Evolutionary conservation across 2,113 vertebrate species (phyloP).

Genomic region (Spilogale gracilis): DNA sequence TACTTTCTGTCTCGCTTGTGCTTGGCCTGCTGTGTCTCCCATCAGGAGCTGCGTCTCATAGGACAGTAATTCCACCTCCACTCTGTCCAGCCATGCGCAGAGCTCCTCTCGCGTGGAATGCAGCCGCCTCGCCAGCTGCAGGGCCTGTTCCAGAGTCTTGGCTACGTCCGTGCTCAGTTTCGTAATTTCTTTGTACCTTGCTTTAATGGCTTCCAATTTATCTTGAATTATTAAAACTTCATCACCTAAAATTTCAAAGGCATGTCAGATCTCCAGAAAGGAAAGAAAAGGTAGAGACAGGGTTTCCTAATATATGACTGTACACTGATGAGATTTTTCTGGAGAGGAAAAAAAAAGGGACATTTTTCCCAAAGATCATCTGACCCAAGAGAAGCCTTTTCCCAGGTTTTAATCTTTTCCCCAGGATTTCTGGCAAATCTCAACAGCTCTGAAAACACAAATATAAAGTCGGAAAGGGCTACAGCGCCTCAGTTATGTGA

Average conservation of each 20-base stretch:
- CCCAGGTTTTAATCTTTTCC: not conserved
- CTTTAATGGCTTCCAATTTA: conserved; percentile 97
- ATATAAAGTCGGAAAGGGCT: not conserved
- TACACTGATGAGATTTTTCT: not conserved
- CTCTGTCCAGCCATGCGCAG: conserved; percentile 92
- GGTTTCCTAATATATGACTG: not conserved
- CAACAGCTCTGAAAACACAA: conserved; percentile 19
- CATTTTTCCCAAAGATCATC: conserved; percentile 46
- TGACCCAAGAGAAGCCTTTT: conserved; percentile 25
- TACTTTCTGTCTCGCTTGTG: conserved; percentile 94
- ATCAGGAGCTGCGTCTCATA: conserved; percentile 89
- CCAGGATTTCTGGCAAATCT: not conserved
- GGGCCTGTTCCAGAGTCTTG: conserved; percentile 93
- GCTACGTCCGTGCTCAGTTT: conserved; percentile 91
- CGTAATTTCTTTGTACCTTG: conserved; percentile 95
- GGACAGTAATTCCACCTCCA: conserved; percentile 90
- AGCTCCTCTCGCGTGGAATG: conserved; percentile 91
- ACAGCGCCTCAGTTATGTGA: not conserved
- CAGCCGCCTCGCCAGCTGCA: conserved; percentile 91
- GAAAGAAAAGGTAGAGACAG: not conserved
- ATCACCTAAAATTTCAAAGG: conserved; percentile 91
- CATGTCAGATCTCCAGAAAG: conserved; percentile 68
- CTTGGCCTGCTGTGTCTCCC: conserved; percentile 90
- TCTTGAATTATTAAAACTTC: conserved; percentile 98
- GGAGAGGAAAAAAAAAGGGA: not conserved